Conservation (phyloP, 2,888 invertebrate species). For the Napeogenes inachia region DNA sequence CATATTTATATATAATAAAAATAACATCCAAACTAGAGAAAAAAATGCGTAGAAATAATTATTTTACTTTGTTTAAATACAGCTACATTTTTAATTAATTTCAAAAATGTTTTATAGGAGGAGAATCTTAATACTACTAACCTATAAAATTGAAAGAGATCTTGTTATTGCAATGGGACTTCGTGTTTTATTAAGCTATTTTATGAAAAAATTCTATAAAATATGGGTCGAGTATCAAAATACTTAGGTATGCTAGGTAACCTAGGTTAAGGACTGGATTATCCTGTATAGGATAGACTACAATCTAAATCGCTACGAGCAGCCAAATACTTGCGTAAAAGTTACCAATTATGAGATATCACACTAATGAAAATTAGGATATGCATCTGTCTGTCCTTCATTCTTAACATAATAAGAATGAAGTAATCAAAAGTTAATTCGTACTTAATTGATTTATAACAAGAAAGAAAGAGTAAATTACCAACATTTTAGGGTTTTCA, state of each 20-base stretch:
- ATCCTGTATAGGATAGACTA: conserved; percentile 21
- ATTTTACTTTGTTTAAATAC: background rate
- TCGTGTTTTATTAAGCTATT: conserved; percentile 14
- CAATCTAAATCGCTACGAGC: conserved; percentile 15
- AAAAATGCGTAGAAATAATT: too few species aligned
- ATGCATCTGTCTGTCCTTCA: too few species aligned
- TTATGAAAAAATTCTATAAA: conserved; percentile 27
- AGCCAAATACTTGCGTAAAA: conserved; percentile 15
- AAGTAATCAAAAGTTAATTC: too few species aligned
- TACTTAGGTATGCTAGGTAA: conserved; percentile 20
- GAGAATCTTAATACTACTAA: background rate
- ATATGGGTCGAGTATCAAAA: conserved; percentile 24
- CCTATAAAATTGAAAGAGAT: conserved; percentile 4
- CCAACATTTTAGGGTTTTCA: too few species aligned
- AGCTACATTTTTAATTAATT: background rate
- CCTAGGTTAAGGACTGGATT: conserved; percentile 18
- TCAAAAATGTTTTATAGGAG: background rate
- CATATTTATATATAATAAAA: too few species aligned
- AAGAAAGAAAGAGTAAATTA: too few species aligned
- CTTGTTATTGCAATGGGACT: conserved; percentile 1
- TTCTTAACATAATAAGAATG: too few species aligned
- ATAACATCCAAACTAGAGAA: too few species aligned
- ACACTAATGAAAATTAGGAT: too few species aligned
- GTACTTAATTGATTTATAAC: too few species aligned
- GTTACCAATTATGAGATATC: background rate